Percentiles rank a stretch among this genome's conserved stretches.
phyloP scores from a whole-genome alignment of 2,888 invertebrate genomes.

The Labia minor region DNA sequence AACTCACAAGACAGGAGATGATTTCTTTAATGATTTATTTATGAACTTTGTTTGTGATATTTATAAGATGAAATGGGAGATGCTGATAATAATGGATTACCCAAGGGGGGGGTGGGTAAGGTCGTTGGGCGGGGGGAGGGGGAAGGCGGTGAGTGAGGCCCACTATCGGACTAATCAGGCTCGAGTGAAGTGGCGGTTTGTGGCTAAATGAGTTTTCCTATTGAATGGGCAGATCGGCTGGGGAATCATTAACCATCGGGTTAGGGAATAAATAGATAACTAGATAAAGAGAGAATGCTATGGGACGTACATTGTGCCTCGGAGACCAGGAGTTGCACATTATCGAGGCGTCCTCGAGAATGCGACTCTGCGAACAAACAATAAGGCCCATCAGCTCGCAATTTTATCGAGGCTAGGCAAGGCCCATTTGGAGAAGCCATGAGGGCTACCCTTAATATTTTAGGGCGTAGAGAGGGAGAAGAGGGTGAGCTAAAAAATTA shows the following conservation, averaged over 20 bases:
- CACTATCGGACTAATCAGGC: too few relatives aligned
- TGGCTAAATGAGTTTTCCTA: neutral
- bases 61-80: too few relatives aligned
- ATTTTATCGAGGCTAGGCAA: neutral
- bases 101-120: too few relatives aligned
- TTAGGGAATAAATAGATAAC: neutral
- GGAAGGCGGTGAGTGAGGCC: too few relatives aligned
- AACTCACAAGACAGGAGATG: too few relatives aligned
- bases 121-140: too few relatives aligned
- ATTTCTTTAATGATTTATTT: neutral
- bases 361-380: slow-evolving; percentile 66
- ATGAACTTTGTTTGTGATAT: too few relatives aligned
- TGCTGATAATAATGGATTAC: too few relatives aligned
- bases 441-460: too few relatives aligned
- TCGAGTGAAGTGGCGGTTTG: too few relatives aligned
- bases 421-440: neutral
- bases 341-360: slow-evolving; percentile 78
- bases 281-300: neutral
- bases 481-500: too few relatives aligned
- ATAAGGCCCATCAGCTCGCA: slow-evolving; percentile 16
- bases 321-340: slow-evolving; percentile 90
- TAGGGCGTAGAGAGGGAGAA: too few relatives aligned
- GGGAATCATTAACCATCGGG: neutral
- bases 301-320: slow-evolving; percentile 67
- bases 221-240: neutral